phyloP scores from a whole-genome alignment of 2,888 invertebrate species.

The Drosophila subsilvestris region DNA sequence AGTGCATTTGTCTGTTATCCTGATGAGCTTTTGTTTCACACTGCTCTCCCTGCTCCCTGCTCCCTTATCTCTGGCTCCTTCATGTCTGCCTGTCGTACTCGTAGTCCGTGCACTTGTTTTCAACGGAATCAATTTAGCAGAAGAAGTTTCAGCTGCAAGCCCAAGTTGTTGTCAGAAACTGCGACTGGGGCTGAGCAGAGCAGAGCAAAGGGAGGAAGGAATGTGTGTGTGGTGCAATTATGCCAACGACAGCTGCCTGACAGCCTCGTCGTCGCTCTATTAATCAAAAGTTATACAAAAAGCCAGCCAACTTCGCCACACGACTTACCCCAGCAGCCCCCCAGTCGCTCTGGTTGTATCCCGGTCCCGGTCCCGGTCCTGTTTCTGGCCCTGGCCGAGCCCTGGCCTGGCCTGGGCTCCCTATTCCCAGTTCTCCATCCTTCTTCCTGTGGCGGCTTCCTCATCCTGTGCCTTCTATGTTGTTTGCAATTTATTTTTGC shows the following conservation, averaged over 20 bases:
- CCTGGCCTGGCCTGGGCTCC: conserved; percentile 3
- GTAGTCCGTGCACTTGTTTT: conserved; percentile 53
- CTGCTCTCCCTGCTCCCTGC: neutral
- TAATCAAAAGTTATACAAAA: conserved; percentile 75
- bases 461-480: conserved; percentile 31
- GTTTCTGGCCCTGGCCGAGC: conserved; percentile 10
- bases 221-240: conserved; percentile 64
- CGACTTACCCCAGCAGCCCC: conserved; percentile 26
- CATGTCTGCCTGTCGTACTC: conserved; percentile 1
- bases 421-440: neutral
- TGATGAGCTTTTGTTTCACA: conserved; percentile 54
- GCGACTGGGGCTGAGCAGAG: neutral
- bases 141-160: conserved; percentile 54
- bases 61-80: neutral
- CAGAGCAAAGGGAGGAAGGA: neutral
- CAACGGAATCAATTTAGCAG: conserved; percentile 72
- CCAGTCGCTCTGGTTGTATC: neutral
- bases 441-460: conserved; percentile 30
- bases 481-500: conserved; percentile 72
- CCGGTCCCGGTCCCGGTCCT: neutral
- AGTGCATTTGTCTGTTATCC: conserved; percentile 73
- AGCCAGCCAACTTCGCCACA: conserved; percentile 67
- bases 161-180: conserved; percentile 47
- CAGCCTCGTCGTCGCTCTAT: conserved; percentile 56
- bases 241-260: conserved; percentile 52